Evolutionary conservation across 2,113 vertebrate species (phyloP).

Genomic region (Cheilinus undulatus): DNA sequence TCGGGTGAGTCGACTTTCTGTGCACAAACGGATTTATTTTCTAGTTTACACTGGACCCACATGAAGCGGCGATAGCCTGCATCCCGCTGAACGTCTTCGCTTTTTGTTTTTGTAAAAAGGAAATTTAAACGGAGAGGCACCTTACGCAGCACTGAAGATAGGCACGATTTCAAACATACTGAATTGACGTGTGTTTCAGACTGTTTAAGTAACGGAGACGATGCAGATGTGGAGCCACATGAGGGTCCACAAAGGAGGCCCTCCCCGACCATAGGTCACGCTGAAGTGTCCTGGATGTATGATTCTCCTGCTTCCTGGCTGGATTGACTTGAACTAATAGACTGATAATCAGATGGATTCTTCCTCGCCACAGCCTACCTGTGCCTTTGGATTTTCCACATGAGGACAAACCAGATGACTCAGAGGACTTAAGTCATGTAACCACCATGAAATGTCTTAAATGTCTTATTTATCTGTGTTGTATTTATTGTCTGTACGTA

Average conservation of each 20-base stretch:
- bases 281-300: constrained; percentile 56
- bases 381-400: constrained; percentile 60
- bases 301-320: constrained; percentile 35
- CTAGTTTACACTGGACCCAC: constrained; percentile 68
- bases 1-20: constrained; percentile 57
- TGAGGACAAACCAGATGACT: constrained; percentile 60
- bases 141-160: constrained; percentile 13
- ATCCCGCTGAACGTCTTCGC: constrained; percentile 52
- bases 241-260: constrained; percentile 72
- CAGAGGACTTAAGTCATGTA: constrained; percentile 68
- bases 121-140: constrained; percentile 16
- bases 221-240: constrained; percentile 73
- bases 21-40: constrained; percentile 46
- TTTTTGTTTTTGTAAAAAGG: constrained; percentile 50
- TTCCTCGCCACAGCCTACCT: constrained; percentile 48
- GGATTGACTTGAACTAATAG: constrained; percentile 46
- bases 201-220: constrained; percentile 1
- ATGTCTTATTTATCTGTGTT: constrained; percentile 78
- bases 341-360: constrained; percentile 60
- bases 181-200: background rate
- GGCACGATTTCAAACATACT: background rate
- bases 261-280: constrained; percentile 64
- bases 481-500: constrained; percentile 78
- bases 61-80: constrained; percentile 53
- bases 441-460: constrained; percentile 73